Evolutionary conservation across 1,140 invertebrate genomes (phyloP).

Genomic region (Eumaeus atala): DNA sequence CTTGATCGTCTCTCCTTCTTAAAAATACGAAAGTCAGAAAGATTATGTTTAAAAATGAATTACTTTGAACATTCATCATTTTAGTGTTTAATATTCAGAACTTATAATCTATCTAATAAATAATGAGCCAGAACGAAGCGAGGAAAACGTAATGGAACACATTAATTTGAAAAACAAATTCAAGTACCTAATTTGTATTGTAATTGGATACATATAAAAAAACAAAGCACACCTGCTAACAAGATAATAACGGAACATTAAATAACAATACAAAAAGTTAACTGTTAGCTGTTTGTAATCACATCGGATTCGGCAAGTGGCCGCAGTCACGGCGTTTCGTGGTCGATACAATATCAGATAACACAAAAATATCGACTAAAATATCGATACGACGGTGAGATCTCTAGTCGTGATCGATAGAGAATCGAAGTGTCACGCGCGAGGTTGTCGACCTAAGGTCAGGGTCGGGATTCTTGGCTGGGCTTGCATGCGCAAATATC

Average conservation of each 20-base stretch:
- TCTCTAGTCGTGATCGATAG: constrained; percentile 69
- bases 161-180: constrained; percentile 8
- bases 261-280: constrained; percentile 51
- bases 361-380: constrained; percentile 65
- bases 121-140: too few species aligned
- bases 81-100: too few species aligned
- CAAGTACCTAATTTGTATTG: constrained; percentile 21
- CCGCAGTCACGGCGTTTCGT: constrained; percentile 48
- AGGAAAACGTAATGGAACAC: too few species aligned
- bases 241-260: constrained; percentile 50
- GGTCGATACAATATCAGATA: constrained; percentile 54
- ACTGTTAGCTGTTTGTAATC: constrained; percentile 54
- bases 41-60: too few species aligned
- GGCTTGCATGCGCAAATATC: constrained; percentile 59
- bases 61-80: too few species aligned
- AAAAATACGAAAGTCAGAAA: too few species aligned
- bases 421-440: constrained; percentile 70
- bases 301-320: constrained; percentile 50
- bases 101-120: too few species aligned
- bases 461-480: constrained; percentile 57
- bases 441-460: constrained; percentile 57
- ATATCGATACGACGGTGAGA: constrained; percentile 56
- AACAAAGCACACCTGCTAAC: constrained; percentile 53
- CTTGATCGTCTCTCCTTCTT: too few species aligned
- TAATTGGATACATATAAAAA: constrained; percentile 25